These are phyloP conservation scores for Amphipyra berbera DNA, from an alignment of 2,888 invertebrate species.

Conservation along the genomic window DNA sequence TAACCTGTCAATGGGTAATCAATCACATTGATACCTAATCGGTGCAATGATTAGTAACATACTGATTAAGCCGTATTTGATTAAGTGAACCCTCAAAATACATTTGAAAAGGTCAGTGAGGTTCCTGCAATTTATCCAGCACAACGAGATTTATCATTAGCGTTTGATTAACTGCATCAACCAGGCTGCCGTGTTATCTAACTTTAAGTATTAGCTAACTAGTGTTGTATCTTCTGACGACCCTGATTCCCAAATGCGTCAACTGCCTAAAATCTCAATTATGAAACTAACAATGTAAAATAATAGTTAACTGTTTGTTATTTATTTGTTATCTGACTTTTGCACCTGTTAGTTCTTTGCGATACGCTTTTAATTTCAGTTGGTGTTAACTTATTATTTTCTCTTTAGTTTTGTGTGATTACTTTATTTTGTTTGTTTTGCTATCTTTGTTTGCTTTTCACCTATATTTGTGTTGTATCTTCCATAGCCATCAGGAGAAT, in stretches of 20 bases:
- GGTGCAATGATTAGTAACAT: too few relatives aligned
- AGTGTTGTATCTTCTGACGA: too few relatives aligned
- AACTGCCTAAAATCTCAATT: slow-evolving; percentile 6
- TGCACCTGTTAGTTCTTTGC: slow-evolving; percentile 17
- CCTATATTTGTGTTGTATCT: slow-evolving; percentile 77
- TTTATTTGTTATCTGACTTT: slow-evolving; percentile 11
- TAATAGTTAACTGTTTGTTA: neutral
- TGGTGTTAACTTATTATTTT: slow-evolving; percentile 31
- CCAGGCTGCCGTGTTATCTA: too few relatives aligned
- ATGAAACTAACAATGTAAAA: neutral
- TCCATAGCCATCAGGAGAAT: slow-evolving; percentile 88
- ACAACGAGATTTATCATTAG: neutral
- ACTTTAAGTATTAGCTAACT: too few relatives aligned
- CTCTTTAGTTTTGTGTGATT: slow-evolving; percentile 44
- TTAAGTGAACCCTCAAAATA: too few relatives aligned
- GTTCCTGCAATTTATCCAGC: neutral
- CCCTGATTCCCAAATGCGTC: neutral
- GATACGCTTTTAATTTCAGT: slow-evolving; percentile 33
- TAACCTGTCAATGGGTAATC: too few relatives aligned
- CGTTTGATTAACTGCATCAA: neutral
- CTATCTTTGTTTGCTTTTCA: slow-evolving; percentile 68
- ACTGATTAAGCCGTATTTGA: too few relatives aligned
- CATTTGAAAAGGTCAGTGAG: too few relatives aligned
- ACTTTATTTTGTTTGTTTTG: slow-evolving; percentile 47
- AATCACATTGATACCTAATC: too few relatives aligned